Evolutionary conservation across 2,888 invertebrate genomes (phyloP), one percentile per base, ranked within the genome.

Genomic region (Steinernema hermaphroditum): DNA sequence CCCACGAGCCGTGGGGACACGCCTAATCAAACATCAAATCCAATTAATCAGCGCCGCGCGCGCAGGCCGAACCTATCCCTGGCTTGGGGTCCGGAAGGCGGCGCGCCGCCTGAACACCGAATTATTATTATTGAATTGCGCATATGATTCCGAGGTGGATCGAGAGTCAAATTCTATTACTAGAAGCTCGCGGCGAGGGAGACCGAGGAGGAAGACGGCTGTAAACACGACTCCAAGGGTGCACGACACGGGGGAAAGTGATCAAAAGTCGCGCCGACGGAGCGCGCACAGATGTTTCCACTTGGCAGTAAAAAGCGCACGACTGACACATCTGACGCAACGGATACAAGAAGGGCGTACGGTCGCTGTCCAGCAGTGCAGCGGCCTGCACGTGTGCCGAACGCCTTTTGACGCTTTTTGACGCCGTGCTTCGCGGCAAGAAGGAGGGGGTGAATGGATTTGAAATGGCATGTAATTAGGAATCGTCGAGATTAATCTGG

Each of bases 21-120:
- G 54, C 54, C 54, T 54, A 54, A 54, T 54, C 54, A 54, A 54
- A 54, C 54, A 54, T 54, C 54, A 54, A 54, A 54, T 54, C 54
- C 27, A 54, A 54, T 54, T 54, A 54, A 54, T 54, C 54, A 54
- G 54, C 54, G 27, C 12, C 54, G 6, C 22, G 54, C 27, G 22
- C 54, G 54, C 54, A 6, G 54, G 12, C 37, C n/a, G n/a, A n/a
- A n/a, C n/a, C n/a, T n/a, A n/a, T n/a, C n/a, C 54, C 27, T 54
- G 27, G 54, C n/a, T 49, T 49, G 19, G 19, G 19, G 14, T 19
- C 49, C 12, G 54, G 6, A 27, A 54, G n/a, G 54, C 22, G 46
- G 46, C 46, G 46, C 46, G 16, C 9, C 43, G 43, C 43, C 9
- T 16, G 16, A 46, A n/a, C 46, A 16, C 16, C 46, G 22, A 46